These are phyloP conservation scores for Paramisgurnus dabryanus DNA, from an alignment of 2,113 vertebrate species.

Conservation along the genomic window DNA sequence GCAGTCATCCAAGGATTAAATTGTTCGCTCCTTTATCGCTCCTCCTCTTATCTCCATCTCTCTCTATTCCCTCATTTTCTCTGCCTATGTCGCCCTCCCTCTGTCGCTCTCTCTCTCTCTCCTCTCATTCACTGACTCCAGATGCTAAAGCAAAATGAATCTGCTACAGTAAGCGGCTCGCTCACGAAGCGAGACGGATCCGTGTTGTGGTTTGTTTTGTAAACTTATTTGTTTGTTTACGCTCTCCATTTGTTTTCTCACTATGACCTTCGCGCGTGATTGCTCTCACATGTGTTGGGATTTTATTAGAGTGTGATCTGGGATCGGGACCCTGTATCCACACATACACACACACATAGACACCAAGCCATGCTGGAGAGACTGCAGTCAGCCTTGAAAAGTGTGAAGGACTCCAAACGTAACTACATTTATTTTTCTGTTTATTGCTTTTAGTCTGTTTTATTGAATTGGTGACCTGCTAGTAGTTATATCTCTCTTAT, in stretches of 20 bases:
- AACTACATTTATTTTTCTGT: constrained; percentile 38
- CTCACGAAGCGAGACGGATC: not conserved
- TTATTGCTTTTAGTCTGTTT: not conserved
- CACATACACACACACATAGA: constrained; percentile 41
- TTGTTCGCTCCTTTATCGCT: constrained; percentile 42
- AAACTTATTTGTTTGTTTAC: constrained; percentile 16
- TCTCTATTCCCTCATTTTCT: constrained; percentile 20
- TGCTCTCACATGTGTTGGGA: constrained; percentile 40
- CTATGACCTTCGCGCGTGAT: constrained; percentile 22
- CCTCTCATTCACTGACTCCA: constrained; percentile 41
- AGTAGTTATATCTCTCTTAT: constrained; percentile 7
- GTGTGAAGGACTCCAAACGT: constrained; percentile 63
- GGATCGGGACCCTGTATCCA: constrained; percentile 40
- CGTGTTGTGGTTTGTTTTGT: constrained; percentile 11
- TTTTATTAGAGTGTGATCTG: constrained; percentile 45
- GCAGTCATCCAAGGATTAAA: constrained; percentile 50
- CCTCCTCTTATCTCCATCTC: constrained; percentile 49
- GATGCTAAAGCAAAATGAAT: constrained; percentile 46
- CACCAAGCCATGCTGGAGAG: constrained; percentile 57
- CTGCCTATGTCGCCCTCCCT: constrained; percentile 15
- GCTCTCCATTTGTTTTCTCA: not conserved
- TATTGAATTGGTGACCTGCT: not conserved
- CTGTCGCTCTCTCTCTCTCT: not conserved
- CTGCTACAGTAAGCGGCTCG: constrained; percentile 22
- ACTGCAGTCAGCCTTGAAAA: constrained; percentile 62